These are phyloP conservation scores for Tupaia chinensis DNA, from an alignment of 2,113 vertebrate species.

Conservation along the genomic window DNA sequence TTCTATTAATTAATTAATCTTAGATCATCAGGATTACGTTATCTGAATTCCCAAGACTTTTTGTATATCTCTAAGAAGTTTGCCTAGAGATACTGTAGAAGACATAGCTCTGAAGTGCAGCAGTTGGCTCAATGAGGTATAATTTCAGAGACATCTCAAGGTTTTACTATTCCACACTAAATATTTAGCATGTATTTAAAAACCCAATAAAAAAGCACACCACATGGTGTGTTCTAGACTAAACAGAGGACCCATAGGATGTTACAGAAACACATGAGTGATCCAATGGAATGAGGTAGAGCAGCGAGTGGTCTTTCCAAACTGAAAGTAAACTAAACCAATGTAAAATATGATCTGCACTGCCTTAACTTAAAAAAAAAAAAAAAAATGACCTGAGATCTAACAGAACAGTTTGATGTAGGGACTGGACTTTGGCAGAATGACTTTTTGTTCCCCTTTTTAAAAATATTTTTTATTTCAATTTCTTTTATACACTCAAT, in stretches of 20 bases:
- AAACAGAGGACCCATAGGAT: background rate
- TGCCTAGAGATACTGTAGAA: no score
- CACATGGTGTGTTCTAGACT: background rate
- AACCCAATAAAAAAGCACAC: background rate
- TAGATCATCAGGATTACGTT: no score
- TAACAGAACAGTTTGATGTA: constrained; percentile 43
- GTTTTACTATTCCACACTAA: no score
- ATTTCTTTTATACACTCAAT: no score
- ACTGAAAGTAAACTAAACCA: background rate
- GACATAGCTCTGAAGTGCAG: no score
- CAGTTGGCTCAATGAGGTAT: no score
- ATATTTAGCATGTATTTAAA: background rate
- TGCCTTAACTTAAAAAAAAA: background rate
- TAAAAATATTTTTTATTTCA: no score
- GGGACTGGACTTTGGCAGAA: background rate
- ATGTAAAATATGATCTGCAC: background rate
- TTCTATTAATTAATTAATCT: background rate
- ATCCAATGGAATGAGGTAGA: background rate
- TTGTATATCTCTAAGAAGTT: no score
- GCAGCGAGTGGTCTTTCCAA: background rate
- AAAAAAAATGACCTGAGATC: background rate
- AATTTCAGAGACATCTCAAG: no score
- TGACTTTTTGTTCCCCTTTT: background rate
- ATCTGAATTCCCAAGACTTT: no score
- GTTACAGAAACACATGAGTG: constrained; percentile 5